phyloP scores from a whole-genome alignment of 2,113 vertebrate species.

The Dasyurus viverrinus region DNA sequence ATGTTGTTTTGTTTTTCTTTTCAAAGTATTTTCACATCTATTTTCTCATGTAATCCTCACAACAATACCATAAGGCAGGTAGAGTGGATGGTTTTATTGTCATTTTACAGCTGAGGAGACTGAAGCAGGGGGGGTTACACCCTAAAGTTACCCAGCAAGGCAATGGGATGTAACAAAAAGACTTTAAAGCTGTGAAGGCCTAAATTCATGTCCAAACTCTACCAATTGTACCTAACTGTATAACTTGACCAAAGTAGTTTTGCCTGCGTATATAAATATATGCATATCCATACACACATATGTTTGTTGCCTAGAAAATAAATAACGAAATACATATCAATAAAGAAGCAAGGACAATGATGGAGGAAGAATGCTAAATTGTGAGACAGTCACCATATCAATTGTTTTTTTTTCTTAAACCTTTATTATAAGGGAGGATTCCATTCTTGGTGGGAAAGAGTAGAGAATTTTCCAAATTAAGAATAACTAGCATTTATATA shows the following conservation, averaged over 20 bases:
- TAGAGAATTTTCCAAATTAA: neutral
- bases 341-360: neutral
- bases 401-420: neutral
- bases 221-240: neutral
- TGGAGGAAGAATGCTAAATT: neutral
- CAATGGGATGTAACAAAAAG: neutral
- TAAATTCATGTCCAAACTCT: neutral
- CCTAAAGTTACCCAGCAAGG: neutral
- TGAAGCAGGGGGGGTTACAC: neutral
- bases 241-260: neutral
- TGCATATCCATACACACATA: neutral
- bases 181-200: neutral
- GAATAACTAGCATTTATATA: neutral
- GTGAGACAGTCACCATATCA: neutral
- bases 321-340: neutral
- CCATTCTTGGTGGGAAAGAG: neutral
- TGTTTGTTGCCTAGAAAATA: neutral
- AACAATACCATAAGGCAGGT: neutral
- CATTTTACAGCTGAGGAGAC: neutral
- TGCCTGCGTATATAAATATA: neutral
- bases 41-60: neutral
- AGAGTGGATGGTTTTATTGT: neutral
- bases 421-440: neutral
- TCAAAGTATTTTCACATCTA: neutral
- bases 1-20: neutral